Evolutionary conservation across 2,797 vertebrate species (phyloP).

Genomic region (Knipowitschia caucasica): DNA sequence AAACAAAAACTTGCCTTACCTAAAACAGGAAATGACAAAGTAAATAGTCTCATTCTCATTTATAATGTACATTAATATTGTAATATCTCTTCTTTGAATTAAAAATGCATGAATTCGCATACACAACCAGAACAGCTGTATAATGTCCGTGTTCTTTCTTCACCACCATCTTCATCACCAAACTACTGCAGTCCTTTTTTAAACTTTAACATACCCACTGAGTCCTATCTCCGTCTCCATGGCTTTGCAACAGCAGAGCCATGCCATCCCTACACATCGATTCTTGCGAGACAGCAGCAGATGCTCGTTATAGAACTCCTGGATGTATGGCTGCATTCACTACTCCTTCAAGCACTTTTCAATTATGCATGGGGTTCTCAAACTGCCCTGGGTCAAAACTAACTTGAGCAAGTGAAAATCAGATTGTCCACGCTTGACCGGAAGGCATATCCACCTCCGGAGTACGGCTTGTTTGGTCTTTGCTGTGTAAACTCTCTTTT

Average conservation of each 20-base stretch:
- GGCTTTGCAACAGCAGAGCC: background rate
- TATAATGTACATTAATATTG: no score
- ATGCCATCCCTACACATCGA: background rate
- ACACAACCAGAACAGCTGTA: no score
- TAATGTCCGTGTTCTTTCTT: no score
- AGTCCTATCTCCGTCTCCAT: background rate
- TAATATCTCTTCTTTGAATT: no score
- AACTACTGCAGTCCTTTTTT: no score
- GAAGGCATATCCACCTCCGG: slow-evolving; percentile 4
- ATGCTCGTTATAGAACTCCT: background rate
- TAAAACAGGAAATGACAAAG: no score
- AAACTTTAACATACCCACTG: no score
- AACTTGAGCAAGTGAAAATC: background rate
- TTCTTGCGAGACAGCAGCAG: background rate
- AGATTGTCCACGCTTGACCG: background rate
- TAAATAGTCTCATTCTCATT: no score
- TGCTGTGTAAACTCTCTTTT: slow-evolving; percentile 2
- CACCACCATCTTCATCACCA: no score
- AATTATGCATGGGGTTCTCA: slow-evolving; percentile 2
- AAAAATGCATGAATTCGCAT: no score
- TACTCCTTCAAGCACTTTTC: background rate
- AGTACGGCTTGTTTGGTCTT: slow-evolving; percentile 5
- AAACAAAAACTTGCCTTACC: no score
- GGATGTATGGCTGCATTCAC: slow-evolving; percentile 1
- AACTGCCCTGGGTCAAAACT: slow-evolving; percentile 1